Base-by-base conservation (phyloP, 2,888 invertebrate genomes). In the Pollenia angustigena region DNA sequence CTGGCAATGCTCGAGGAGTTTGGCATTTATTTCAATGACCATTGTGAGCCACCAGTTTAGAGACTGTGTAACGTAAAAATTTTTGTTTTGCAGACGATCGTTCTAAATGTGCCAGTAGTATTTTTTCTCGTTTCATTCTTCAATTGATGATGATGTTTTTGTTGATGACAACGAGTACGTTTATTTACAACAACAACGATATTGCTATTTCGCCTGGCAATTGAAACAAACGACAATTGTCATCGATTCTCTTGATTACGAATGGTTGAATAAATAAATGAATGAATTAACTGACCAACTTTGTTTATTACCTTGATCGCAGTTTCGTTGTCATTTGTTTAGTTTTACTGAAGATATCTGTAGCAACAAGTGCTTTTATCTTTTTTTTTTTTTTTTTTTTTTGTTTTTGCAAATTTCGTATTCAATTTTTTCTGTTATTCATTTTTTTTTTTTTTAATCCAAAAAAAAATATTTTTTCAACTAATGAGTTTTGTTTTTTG, bases 361-460 rank as follows among this genome's bases (percentile, higher is more conserved):
- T 18, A 60, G 10, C 69, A 85, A 74, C 85, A 82, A 85, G 82
- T 82, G 85, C 69, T 71, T 81, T 74, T 74, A 68, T 68, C 60
- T 32, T 46, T 64, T 40, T 18, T 23, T 23, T 23, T 2, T 7
- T 60, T 14, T n/a, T n/a, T n/a, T n/a, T n/a, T 60, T 14, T 56
- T 72, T 0, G 14, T 56, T 46, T 32, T 32, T 32, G 32, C 32
- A 32, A 6, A 6, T 44, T 72, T 23, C 10, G 12, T 62, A 42
- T 71, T 44, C 14, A 42, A 16, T 56, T 12, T 72, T 46, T 54
- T 44, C 23, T 4, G 2, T 11, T 46, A 18, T 18, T 23, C 0
- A 2, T 23, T 42, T n/a, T 23, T 48, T 12, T 11, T 56, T 14
- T 18, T 71, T 80, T 71, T 60, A n/a, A n/a, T n/a, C n/a, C n/a